phyloP scores from a whole-genome alignment of 2,113 vertebrate genomes.

The Aptenodytes forsteri region DNA sequence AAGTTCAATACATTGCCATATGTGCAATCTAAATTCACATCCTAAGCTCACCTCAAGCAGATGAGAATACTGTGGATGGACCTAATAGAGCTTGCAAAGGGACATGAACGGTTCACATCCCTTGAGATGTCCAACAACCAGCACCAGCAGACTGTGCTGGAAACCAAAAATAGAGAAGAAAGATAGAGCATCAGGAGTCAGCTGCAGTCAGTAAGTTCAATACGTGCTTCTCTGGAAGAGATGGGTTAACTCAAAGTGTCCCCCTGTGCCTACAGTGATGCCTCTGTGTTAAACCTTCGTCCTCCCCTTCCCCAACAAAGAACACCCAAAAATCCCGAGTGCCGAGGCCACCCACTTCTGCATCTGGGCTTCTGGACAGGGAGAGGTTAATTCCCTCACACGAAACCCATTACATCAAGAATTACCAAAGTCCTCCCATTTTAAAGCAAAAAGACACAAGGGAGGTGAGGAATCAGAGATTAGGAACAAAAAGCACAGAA shows the following conservation, averaged over 20 bases:
- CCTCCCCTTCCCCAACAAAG: not conserved
- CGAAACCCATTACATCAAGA: not conserved
- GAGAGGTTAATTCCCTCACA: not conserved
- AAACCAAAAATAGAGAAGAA: not conserved
- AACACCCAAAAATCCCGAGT: rapidly evolving
- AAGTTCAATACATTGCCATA: not conserved
- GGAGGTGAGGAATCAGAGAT: not conserved
- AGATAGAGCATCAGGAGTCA: not conserved
- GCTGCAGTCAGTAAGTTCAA: not conserved
- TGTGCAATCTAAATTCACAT: not conserved
- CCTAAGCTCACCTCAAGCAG: not conserved
- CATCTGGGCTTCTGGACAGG: not conserved
- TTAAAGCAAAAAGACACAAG: not conserved
- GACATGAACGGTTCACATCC: not conserved
- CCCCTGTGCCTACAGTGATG: rapidly evolving
- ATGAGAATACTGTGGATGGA: not conserved
- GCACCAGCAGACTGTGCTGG: not conserved
- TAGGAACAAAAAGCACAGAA: not conserved
- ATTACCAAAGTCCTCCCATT: not conserved
- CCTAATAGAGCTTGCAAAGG: not conserved
- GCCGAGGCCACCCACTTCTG: not conserved
- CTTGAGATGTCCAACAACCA: not conserved
- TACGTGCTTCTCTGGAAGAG: not conserved
- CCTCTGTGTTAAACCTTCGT: not conserved
- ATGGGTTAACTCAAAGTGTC: not conserved